Base-by-base conservation (phyloP, 2,888 invertebrate species). In the Adineta ricciae region DNA sequence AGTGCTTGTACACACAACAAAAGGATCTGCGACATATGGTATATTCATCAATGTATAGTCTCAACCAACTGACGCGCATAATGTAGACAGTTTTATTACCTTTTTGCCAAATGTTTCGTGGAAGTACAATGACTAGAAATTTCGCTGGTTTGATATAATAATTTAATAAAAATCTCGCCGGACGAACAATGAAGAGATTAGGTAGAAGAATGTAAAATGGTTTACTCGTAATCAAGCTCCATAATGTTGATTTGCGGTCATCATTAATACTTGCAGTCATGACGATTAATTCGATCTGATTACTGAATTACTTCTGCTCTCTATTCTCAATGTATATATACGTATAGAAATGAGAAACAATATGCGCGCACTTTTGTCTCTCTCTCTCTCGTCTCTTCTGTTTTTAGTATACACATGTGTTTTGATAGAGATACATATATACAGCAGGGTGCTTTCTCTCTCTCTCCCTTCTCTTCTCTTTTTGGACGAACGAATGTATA, bases 141-240 rank as follows among this genome's bases (percentile, higher is more conserved):
- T 78, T 78, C 1, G 41, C 41, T 24, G 78, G 78, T 78, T 78
- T 78, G 14, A 78, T 78, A 78, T 78, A 78, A 78, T 41, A 78
- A 41, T 41, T 78, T 9, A 78, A 78, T 78, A 78, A 41, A 78
- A 78, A 3, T 16, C 41, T 21, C 14, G 41, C 24, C 14, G 78
- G 78, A 41, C 78, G 78, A 14, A 78, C 11, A n/a, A 78, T n/a
- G 24, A 41, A 78, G 38, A 78, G 24, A 78, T 78, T 78, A 24
- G 78, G 78, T 9, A 78, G 38, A 78, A 41, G 24, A 78, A 78
- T 14, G 32, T 64, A 64, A 1, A 64, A 32, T 36, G 64, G 32
- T 64, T 64, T 32, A 32, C 11, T 32, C 3, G 64, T 19, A 36
- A 64, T 64, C 16, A 64, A 64, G 32, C 32, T 64, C 64, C 64